phyloP scores from a whole-genome alignment of 2,797 vertebrate genomes.

The Capromys pilorides region DNA sequence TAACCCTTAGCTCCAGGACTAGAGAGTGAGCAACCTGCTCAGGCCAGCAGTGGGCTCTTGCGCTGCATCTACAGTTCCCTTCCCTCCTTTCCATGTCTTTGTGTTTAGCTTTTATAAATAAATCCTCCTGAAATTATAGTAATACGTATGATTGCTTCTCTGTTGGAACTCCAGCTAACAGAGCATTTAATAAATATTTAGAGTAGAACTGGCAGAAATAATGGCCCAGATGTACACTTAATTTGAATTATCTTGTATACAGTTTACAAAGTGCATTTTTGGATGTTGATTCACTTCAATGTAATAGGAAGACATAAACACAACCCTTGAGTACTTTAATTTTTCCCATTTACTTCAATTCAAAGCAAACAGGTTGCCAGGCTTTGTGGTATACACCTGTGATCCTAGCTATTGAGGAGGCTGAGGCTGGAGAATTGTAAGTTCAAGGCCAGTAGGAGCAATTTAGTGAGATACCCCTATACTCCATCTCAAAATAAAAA shows the following conservation, averaged over 20 bases:
- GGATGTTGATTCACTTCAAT: not conserved
- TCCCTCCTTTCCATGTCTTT: not conserved
- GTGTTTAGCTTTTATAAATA: not conserved
- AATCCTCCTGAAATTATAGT: not conserved
- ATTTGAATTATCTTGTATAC: not conserved
- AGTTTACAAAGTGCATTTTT: not conserved
- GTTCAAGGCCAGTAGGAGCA: not conserved
- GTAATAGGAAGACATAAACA: not conserved
- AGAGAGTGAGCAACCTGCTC: not conserved
- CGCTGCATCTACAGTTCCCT: not conserved
- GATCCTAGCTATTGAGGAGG: not conserved
- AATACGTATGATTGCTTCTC: not conserved
- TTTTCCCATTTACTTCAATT: slow-evolving; percentile 24
- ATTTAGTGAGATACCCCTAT: not conserved
- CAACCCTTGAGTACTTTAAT: not conserved
- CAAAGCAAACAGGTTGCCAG: not conserved
- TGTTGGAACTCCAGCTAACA: not conserved
- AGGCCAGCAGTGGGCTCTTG: not conserved
- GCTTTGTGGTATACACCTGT: not conserved
- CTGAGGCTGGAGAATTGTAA: not conserved
- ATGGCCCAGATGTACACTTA: not conserved
- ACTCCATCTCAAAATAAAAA: not conserved
- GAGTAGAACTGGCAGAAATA: not conserved
- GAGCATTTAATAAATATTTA: not conserved
- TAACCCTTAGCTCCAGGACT: not conserved